Evolutionary conservation across 2,888 invertebrate genomes (phyloP), one percentile per base, ranked within the genome.

Genomic region (Meiosimyza platycephala): DNA sequence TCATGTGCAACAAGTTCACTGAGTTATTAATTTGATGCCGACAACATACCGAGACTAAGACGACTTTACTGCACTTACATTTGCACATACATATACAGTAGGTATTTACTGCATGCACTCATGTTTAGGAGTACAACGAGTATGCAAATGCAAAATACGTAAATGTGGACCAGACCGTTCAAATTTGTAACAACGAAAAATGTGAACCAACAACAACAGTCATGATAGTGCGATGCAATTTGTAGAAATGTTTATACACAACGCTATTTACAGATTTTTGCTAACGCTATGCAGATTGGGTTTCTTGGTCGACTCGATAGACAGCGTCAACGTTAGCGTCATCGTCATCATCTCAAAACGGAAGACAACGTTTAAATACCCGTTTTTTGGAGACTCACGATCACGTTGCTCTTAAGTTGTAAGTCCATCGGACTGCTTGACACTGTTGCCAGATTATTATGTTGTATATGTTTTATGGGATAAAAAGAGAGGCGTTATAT

Each of bases 321-420:
- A 28, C 28, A 28, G 4, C 28, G 28, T 28, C 28, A 28, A 4
- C 28, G 62, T 62, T 4, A 28, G 4, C 28, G 28, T 28, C 28
- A 28, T 3, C 28, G 62, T 62, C 62, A 16, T 62, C 62, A 62
- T 28, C 47, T 47, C 40, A 11, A 50, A 57, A 59, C 48, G n/a
- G 68, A 68, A 59, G 50, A 40, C 47, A 47, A 16, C 68, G 28
- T 33, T 51, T 22, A 16, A 40, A 57, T 57, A 59, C 68, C 59
- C 51, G 69, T 60, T 60, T n/a, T 47, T 48, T 18, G 50, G 33
- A 33, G n/a, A 60, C 60, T 16, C 51, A 69, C 51, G 57, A 48
- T 28, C 28, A 16, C 12, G 13, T 28, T 66, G 65, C 28, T 54
- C 18, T n/a, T 33, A 54, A 28, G 47, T 54, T 40, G 33, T 40